These are phyloP conservation scores for Macrosiphum euphorbiae DNA, from an alignment of 2,888 invertebrate species.

Conservation along the genomic window DNA sequence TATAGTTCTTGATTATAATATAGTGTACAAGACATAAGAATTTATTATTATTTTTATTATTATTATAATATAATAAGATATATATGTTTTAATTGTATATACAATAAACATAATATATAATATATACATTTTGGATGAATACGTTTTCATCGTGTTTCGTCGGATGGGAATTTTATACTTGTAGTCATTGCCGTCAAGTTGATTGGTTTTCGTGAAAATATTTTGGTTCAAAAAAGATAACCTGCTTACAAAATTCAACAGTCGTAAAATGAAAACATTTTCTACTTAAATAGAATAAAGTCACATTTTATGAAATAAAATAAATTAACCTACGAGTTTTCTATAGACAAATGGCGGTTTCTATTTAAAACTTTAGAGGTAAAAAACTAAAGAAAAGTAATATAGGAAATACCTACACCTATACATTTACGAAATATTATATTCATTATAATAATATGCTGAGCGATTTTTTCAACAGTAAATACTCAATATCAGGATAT, in stretches of 20 bases:
- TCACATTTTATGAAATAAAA: neutral
- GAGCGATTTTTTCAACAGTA: neutral
- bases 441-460: neutral
- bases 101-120: neutral
- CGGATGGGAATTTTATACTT: neutral
- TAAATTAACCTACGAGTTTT: neutral
- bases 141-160: neutral
- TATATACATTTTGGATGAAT: neutral
- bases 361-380: neutral
- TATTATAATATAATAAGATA: no score
- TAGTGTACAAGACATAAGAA: neutral
- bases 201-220: constrained; percentile 6
- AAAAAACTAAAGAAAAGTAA: neutral
- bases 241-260: neutral
- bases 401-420: neutral
- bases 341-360: neutral
- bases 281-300: neutral
- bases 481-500: neutral
- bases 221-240: neutral
- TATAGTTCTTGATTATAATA: neutral
- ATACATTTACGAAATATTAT: neutral
- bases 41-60: neutral
- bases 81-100: neutral
- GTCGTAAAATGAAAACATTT: constrained; percentile 10
- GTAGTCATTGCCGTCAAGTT: neutral